Evolutionary conservation across 2,113 vertebrate species (phyloP).

Genomic region (Emydocephalus ijimae): DNA sequence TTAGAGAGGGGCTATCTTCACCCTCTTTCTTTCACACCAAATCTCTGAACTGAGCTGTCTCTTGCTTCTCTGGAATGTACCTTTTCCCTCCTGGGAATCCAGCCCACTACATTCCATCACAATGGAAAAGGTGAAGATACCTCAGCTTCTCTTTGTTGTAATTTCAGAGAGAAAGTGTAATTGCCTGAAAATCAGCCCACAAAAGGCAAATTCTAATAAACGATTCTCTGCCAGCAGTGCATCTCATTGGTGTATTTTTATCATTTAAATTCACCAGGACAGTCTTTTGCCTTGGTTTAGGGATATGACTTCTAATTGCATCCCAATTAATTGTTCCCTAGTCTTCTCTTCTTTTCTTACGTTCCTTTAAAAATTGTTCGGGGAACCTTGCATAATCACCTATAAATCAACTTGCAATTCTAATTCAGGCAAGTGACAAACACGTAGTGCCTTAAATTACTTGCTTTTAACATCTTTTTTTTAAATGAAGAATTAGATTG

Average conservation of each 20-base stretch:
- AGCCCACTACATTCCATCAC: background rate
- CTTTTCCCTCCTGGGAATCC: background rate
- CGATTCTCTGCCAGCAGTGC: background rate
- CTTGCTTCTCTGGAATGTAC: background rate
- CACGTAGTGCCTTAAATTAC: constrained; percentile 32
- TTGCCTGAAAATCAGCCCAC: background rate
- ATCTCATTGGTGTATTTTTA: background rate
- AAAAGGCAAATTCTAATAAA: background rate
- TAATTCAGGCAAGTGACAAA: constrained; percentile 31
- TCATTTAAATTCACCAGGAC: constrained; percentile 21
- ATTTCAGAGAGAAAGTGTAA: background rate
- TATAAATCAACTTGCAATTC: constrained; percentile 29
- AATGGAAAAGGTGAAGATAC: background rate
- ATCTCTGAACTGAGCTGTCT: background rate
- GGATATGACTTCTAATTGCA: background rate
- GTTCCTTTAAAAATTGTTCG: constrained; percentile 30
- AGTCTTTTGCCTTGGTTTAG: constrained; percentile 7
- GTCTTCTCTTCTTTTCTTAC: constrained; percentile 6
- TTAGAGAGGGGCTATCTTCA: background rate
- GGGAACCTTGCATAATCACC: background rate
- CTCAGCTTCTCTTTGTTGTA: background rate
- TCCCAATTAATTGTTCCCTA: background rate
- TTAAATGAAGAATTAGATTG: constrained; percentile 11
- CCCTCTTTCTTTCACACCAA: background rate
- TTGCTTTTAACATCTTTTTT: constrained; percentile 10